phyloP scores from a whole-genome alignment of 2,888 invertebrate species.

The Diarsia rubi region DNA sequence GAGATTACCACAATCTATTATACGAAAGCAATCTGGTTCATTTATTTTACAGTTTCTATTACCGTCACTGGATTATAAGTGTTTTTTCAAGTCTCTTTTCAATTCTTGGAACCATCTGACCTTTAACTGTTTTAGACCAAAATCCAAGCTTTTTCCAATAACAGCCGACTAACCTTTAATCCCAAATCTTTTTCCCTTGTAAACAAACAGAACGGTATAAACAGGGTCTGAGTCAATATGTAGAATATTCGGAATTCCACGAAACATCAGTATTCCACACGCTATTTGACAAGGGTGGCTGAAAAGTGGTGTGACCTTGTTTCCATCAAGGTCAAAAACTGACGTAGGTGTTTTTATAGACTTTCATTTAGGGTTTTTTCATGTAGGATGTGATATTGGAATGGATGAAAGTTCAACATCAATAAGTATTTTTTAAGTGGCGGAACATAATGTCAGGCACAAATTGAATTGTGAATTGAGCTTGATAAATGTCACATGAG shows the following conservation, averaged over 20 bases:
- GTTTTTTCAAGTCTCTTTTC: background rate
- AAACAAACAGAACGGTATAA: slow-evolving; percentile 14
- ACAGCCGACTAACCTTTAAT: background rate
- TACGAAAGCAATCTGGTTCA: background rate
- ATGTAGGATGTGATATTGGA: background rate
- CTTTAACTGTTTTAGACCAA: background rate
- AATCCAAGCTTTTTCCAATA: background rate
- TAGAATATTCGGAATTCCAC: slow-evolving; percentile 24
- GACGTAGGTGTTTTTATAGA: background rate
- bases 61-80: background rate
- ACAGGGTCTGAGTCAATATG: slow-evolving; percentile 12
- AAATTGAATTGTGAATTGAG: background rate
- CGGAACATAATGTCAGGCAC: background rate
- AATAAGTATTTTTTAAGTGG: slow-evolving; percentile 3
- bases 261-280: slow-evolving; percentile 17
- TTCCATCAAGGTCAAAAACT: slow-evolving; percentile 19
- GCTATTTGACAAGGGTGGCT: slow-evolving; percentile 33
- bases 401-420: background rate
- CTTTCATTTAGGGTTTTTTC: background rate
- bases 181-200: slow-evolving; percentile 5
- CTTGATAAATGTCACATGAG: background rate
- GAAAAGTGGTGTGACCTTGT: slow-evolving; percentile 22
- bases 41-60: background rate
- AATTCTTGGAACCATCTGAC: background rate
- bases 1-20: background rate